Evolutionary conservation across 2,888 invertebrate genomes (phyloP), one percentile per base, ranked within the genome.

Genomic region (Pristionchus arcanus): DNA sequence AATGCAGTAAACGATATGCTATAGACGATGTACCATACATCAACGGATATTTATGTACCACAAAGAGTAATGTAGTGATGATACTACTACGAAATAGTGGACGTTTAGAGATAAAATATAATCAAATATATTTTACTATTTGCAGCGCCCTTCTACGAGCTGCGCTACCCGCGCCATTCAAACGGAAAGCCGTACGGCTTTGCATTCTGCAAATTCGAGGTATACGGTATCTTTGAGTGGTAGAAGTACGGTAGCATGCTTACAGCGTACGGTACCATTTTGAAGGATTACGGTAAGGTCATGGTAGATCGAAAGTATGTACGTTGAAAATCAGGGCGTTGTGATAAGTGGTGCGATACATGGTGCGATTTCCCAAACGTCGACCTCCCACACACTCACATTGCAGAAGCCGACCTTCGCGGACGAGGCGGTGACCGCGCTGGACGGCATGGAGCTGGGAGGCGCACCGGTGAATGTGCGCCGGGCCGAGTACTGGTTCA

Each of bases 401-500:
- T 85, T 85, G 84, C 84, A 85, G 84, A 21, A 25, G 31, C n/a
- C n/a, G 28, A 85, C 42, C 25, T 34, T 19, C 31, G 84, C 84
- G 55, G 63, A 85, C 84, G 84, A 59, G 34, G 84, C 84, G 34
- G 84, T 85, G 53, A 59, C 59, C 2, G 59, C 37, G 21, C 84
- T 85, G 25, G 15, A 85, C 59, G 59, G 84, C 1, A 1, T 16
- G n/a, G 21, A 34, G n/a, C 31, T 84, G 0, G 84, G 55, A 0
- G 84, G 55, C 31, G 31, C 31, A 34, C 34, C 5, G 3, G 31
- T 85, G 31, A 7, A 5, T 2, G 84, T 85, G 31, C n/a, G 5
- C 21, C 9, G 59, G 31, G 59, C 84, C 21, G 63, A 85, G 31
- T 85, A 34, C 84, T 85, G 84, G 84, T 85, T 55, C 84, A 55